phyloP scores from a whole-genome alignment of 2,888 invertebrate species.

The Tinea semifulvella region DNA sequence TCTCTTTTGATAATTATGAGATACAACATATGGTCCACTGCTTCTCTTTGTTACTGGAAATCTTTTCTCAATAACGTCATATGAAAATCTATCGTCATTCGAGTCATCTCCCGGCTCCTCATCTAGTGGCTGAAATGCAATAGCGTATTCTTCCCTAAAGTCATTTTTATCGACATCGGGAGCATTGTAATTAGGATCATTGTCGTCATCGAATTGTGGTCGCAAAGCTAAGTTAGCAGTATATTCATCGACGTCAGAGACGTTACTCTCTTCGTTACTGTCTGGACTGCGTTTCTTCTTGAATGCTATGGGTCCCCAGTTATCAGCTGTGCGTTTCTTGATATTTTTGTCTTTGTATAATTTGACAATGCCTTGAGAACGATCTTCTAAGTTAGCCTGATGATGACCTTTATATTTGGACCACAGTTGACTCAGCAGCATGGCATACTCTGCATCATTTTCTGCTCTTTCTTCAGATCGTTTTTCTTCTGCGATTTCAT shows the following conservation, averaged over 20 bases:
- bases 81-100: constrained; percentile 50
- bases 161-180: constrained; percentile 52
- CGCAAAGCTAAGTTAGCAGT: not conserved
- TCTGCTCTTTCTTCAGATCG: constrained; percentile 40
- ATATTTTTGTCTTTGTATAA: constrained; percentile 52
- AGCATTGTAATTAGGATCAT: constrained; percentile 39
- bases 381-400: constrained; percentile 35
- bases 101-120: constrained; percentile 52
- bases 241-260: constrained; percentile 16
- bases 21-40: constrained; percentile 44
- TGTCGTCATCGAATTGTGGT: not conserved
- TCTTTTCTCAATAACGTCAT: constrained; percentile 61
- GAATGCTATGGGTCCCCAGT: constrained; percentile 62
- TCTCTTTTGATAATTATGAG: constrained; percentile 32
- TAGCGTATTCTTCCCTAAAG: constrained; percentile 52
- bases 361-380: constrained; percentile 52
- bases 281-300: constrained; percentile 58
- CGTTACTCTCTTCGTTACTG: constrained; percentile 17
- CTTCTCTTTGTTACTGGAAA: constrained; percentile 76
- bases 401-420: constrained; percentile 63
- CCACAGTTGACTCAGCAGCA: constrained; percentile 64
- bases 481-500: constrained; percentile 31
- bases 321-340: constrained; percentile 52
- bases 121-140: constrained; percentile 58
- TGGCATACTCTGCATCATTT: constrained; percentile 61